A percentile compares a stretch with the other conserved stretches of the same genome.
Conservation (phyloP, 2,888 invertebrate genomes). For the Platycheirus rosarum region DNA sequence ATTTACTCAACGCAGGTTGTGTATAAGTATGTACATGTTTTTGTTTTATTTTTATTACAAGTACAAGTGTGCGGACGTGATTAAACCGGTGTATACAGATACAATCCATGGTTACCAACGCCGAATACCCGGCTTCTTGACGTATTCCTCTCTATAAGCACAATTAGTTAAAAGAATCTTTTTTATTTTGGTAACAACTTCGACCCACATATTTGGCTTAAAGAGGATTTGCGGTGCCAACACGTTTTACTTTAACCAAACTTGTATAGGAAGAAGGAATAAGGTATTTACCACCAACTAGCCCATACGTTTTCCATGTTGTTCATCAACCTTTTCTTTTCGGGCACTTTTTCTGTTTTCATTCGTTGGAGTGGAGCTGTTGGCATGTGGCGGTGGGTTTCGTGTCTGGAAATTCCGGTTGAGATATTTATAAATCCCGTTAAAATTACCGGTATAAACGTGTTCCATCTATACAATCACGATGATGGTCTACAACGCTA, state of each 20-base stretch:
- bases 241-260: conserved; percentile 29
- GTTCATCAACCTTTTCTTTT: conserved; percentile 40
- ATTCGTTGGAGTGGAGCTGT: conserved; percentile 23
- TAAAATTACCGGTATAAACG: conserved; percentile 76
- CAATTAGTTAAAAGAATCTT: background rate
- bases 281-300: background rate
- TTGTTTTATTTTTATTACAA: conserved; percentile 10
- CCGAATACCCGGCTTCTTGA: conserved; percentile 45
- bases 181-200: conserved; percentile 54
- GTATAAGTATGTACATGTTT: background rate
- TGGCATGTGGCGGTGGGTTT: too few species aligned
- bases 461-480: conserved; percentile 41
- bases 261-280: background rate
- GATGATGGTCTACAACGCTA: conserved; percentile 43
- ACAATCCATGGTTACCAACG: conserved; percentile 34
- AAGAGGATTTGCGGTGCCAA: conserved; percentile 38
- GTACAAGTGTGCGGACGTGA: conserved; percentile 28
- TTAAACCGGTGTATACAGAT: conserved; percentile 44
- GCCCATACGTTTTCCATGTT: conserved; percentile 22
- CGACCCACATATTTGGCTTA: conserved; percentile 69
- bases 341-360: conserved; percentile 34
- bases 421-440: conserved; percentile 77
- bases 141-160: conserved; percentile 17
- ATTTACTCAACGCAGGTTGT: conserved; percentile 14
- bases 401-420: conserved; percentile 76